These are phyloP conservation scores for Malurus leucopterus DNA, from an alignment of 2,797 vertebrate genomes.

Conservation along the genomic window DNA sequence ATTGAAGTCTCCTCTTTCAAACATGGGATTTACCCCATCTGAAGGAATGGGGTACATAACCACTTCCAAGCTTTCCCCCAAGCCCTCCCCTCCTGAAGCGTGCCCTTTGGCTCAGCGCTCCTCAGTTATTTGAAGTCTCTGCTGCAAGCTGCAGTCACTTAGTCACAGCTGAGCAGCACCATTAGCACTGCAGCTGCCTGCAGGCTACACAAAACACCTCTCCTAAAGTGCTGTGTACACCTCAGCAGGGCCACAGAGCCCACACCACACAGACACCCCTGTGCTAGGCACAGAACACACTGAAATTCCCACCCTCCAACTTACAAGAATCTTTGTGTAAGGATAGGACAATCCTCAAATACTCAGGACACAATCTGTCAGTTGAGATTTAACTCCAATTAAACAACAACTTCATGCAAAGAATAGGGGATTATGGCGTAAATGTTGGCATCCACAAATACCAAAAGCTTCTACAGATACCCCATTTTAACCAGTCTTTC, in stretches of 20 bases:
- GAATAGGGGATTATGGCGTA: neutral
- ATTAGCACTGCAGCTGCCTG: neutral
- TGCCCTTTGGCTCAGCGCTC: neutral
- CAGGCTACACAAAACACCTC: neutral
- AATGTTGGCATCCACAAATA: neutral
- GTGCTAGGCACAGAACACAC: neutral
- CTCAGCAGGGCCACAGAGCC: neutral
- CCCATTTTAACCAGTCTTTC: neutral
- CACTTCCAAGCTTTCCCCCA: neutral
- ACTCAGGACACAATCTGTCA: neutral
- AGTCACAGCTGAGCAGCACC: constrained; percentile 30
- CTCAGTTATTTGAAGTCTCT: neutral
- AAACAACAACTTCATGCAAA: neutral
- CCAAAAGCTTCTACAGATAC: neutral
- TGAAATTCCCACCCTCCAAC: neutral
- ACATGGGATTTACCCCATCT: rapidly evolving
- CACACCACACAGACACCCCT: neutral
- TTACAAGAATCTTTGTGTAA: neutral
- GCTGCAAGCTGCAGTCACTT: constrained; percentile 12
- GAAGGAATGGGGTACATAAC: neutral
- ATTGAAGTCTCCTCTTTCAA: neutral
- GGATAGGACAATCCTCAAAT: neutral
- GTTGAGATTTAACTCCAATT: neutral
- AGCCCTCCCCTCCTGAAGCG: neutral
- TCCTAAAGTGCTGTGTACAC: neutral